phyloP scores from a whole-genome alignment of 2,888 invertebrate genomes.

The Bellardia bayeri region DNA sequence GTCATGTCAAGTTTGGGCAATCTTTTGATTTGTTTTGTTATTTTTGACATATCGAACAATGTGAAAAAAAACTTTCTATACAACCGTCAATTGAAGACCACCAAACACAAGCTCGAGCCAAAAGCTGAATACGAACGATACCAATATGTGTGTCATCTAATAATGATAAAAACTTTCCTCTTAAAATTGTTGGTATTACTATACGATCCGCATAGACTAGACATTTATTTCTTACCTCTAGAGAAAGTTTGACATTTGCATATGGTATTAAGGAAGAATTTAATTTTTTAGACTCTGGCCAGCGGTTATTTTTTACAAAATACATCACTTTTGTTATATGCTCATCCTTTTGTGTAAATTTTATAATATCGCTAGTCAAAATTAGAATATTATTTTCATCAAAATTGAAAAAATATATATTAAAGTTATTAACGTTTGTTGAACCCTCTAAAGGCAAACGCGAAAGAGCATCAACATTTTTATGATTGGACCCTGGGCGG shows the following conservation, averaged over 20 bases:
- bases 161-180: conserved; percentile 22
- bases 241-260: conserved; percentile 28
- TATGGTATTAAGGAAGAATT: conserved; percentile 10
- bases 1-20: conserved; percentile 58
- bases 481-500: conserved; percentile 41
- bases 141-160: conserved; percentile 61
- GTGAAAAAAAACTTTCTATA: conserved; percentile 42
- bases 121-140: conserved; percentile 51
- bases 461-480: conserved; percentile 63
- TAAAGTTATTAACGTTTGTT: conserved; percentile 35
- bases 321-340: conserved; percentile 4
- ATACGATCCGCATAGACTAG: conserved; percentile 61
- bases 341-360: conserved; percentile 18
- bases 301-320: conserved; percentile 14
- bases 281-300: conserved; percentile 13
- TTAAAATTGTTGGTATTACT: conserved; percentile 49
- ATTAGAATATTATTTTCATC: conserved; percentile 13
- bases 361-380: conserved; percentile 1
- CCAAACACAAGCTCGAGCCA: conserved; percentile 56
- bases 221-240: conserved; percentile 46
- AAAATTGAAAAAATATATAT: conserved; percentile 52
- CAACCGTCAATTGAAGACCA: conserved; percentile 61
- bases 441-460: conserved; percentile 50
- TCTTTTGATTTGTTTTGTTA: conserved; percentile 28
- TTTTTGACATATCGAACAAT: conserved; percentile 45